A percentile compares a stretch with the other conserved stretches of the same genome.
phyloP scores from a whole-genome alignment of 2,113 vertebrate genomes.

The Eurystomus gularis region DNA sequence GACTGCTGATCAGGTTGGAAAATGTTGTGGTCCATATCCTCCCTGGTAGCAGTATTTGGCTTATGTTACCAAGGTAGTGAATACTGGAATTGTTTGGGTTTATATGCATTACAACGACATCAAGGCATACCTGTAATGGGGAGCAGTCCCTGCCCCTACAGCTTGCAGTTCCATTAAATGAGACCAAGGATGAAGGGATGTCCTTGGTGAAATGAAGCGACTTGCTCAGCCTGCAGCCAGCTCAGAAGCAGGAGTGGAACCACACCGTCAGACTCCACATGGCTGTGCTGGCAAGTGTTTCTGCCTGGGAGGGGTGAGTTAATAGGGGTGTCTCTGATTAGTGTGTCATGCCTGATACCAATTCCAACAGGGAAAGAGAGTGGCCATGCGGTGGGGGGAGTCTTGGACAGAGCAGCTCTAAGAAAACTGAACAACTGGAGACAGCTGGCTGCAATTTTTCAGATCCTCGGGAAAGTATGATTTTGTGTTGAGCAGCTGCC shows the following conservation, averaged over 20 bases:
- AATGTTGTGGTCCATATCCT: not conserved
- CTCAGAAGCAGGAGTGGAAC: not conserved
- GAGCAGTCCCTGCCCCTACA: not conserved
- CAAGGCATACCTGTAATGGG: not conserved
- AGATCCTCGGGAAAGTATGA: not conserved
- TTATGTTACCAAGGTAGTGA: not conserved
- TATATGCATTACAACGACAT: not conserved
- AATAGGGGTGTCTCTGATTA: not conserved
- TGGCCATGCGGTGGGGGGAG: not conserved
- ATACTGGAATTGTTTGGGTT: not conserved
- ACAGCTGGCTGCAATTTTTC: slow-evolving; percentile 42
- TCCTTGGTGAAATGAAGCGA: not conserved
- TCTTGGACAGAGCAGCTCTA: not conserved
- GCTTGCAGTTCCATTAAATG: not conserved
- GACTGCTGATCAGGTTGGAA: not conserved
- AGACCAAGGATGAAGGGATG: not conserved
- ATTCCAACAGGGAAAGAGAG: not conserved
- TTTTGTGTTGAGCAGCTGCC: slow-evolving; percentile 44
- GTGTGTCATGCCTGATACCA: rapidly evolving
- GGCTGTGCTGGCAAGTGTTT: not conserved
- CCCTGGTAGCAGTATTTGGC: not conserved
- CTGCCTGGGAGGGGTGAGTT: not conserved
- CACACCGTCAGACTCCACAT: rapidly evolving
- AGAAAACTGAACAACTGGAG: slow-evolving; percentile 31
- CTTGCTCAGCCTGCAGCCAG: not conserved